Evolutionary conservation across 2,797 vertebrate species (phyloP).

Genomic region (Rachycentron canadum): DNA sequence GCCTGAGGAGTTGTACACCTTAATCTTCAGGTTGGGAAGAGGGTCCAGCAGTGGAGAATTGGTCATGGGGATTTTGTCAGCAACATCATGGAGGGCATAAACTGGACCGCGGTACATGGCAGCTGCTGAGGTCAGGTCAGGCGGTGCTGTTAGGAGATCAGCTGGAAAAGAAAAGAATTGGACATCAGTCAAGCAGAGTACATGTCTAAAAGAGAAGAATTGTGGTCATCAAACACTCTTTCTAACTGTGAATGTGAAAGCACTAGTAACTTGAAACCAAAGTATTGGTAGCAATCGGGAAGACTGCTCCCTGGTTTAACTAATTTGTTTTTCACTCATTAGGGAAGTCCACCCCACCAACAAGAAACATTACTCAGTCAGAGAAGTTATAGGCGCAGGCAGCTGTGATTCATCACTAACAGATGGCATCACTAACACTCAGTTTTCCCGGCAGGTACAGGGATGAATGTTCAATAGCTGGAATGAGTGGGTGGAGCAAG

Average conservation of each 20-base stretch:
- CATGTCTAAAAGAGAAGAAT: not conserved
- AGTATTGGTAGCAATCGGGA: conserved; percentile 59
- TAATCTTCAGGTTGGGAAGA: conserved; percentile 96
- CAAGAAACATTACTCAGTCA: conserved; percentile 68
- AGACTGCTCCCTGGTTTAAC: conserved; percentile 42
- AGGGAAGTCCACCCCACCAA: conserved; percentile 68
- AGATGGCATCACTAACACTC: conserved; percentile 79
- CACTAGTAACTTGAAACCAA: conserved; percentile 37
- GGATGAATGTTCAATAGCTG: conserved; percentile 73
- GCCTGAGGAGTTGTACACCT: conserved; percentile 95
- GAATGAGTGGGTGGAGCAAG: conserved; percentile 68
- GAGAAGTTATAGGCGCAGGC: conserved; percentile 67
- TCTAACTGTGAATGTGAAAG: conserved; percentile 8
- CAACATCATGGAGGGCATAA: conserved; percentile 95
- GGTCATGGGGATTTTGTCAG: conserved; percentile 99
- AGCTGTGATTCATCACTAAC: conserved; percentile 78
- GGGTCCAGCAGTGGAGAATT: conserved; percentile 98
- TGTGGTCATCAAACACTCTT: not conserved
- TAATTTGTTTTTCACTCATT: conserved; percentile 71
- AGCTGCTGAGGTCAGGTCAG: conserved; percentile 96
- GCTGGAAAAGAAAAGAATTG: conserved; percentile 64
- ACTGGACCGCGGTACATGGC: conserved; percentile 97
- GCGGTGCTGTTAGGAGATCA: conserved; percentile 95
- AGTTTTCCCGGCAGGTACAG: conserved; percentile 74
- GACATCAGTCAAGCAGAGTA: not conserved